Evolutionary conservation across 2,888 invertebrate species (phyloP).

Genomic region (Conistra vaccinii): DNA sequence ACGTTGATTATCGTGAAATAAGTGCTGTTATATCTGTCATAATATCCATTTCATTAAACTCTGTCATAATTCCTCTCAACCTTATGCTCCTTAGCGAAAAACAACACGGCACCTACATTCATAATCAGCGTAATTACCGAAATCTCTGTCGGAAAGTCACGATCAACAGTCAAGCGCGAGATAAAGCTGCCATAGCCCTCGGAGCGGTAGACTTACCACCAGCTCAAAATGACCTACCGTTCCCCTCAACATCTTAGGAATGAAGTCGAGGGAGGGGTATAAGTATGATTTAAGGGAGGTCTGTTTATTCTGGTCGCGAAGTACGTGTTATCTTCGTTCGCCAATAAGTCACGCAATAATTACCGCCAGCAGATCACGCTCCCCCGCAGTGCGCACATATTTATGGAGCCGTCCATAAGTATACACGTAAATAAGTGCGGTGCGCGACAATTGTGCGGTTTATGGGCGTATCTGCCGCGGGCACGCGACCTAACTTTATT

Average conservation of each 20-base stretch:
- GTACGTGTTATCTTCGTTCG: conserved; percentile 88
- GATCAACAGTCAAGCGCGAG: conserved; percentile 87
- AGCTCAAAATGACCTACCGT: conserved; percentile 71
- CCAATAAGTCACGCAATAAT: conserved; percentile 91
- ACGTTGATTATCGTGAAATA: background rate
- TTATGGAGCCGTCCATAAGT: conserved; percentile 83
- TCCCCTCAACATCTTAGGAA: conserved; percentile 41
- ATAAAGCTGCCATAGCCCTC: conserved; percentile 88
- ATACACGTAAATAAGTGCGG: conserved; percentile 80
- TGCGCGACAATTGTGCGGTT: conserved; percentile 81
- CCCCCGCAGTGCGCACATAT: conserved; percentile 81
- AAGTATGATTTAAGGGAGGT: conserved; percentile 65
- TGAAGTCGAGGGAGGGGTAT: conserved; percentile 29
- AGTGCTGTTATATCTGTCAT: background rate
- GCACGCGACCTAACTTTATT: conserved; percentile 68
- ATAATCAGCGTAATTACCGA: conserved; percentile 89
- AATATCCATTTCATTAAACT: conserved; percentile 9
- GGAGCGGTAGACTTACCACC: conserved; percentile 78
- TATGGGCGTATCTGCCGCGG: conserved; percentile 78
- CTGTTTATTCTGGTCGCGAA: conserved; percentile 75
- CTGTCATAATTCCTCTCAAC: conserved; percentile 34
- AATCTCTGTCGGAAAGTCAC: conserved; percentile 89
- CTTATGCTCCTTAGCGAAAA: conserved; percentile 54
- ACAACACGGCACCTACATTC: conserved; percentile 80
- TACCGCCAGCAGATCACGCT: conserved; percentile 87